These are phyloP conservation scores for Myzus persicae DNA, from an alignment of 1,140 invertebrate species.

Conservation along the genomic window DNA sequence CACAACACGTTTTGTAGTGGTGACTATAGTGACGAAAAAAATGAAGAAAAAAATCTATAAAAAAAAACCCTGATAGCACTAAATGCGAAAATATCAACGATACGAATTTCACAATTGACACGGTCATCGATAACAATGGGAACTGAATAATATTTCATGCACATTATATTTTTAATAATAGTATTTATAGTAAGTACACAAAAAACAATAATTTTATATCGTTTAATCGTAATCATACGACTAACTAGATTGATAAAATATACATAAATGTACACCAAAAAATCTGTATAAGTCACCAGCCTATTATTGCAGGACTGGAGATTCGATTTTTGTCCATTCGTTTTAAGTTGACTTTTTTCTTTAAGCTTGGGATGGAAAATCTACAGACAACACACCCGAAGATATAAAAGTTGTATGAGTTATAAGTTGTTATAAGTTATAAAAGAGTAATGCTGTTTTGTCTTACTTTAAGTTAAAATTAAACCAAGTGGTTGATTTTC, in stretches of 20 bases:
- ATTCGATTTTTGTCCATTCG: not conserved
- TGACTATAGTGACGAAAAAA: slow-evolving; percentile 12
- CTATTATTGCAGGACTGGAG: not conserved
- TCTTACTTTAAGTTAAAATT: not conserved
- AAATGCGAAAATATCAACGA: not conserved
- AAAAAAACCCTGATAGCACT: not conserved
- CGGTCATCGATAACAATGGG: not conserved
- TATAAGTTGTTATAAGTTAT: too few species aligned
- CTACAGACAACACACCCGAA: not conserved
- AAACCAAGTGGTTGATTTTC: not conserved
- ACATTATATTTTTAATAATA: not conserved
- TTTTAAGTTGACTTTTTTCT: not conserved
- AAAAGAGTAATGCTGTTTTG: not conserved
- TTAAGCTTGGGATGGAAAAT: not conserved
- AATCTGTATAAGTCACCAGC: not conserved
- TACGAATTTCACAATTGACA: not conserved
- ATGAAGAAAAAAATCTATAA: not conserved
- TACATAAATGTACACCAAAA: not conserved
- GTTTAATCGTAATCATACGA: not conserved
- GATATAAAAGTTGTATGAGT: not conserved
- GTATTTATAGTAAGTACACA: not conserved
- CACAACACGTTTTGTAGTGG: not conserved
- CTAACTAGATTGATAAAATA: not conserved
- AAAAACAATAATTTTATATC: not conserved
- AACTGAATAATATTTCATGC: not conserved